Evolutionary conservation across 2,797 vertebrate genomes (phyloP), one percentile per base, ranked within the genome.

Genomic region (Capromys pilorides): DNA sequence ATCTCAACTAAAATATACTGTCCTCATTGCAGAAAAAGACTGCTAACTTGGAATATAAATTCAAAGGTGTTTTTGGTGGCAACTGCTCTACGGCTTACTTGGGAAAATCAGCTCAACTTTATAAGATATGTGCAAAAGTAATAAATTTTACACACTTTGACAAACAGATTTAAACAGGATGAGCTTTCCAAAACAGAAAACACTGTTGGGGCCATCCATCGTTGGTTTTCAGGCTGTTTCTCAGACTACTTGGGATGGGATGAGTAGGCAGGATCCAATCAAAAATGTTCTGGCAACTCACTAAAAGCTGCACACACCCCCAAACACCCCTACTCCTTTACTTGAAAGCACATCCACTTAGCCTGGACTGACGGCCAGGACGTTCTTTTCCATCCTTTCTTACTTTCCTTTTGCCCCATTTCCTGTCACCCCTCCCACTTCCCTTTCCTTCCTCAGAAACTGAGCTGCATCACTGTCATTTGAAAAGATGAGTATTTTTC

Each of bases 101-200:
- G 78, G 45, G 31, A 93, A 95, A 95, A 91, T 28, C 51, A 77
- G n/a, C 31, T 59, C 12, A 2, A 62, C 19, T 73, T 85, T n/a
- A 12, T 67, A 85, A 14, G 62, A 67, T 79, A 0, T 93, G 19
- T 88, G 6, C 7, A 82, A 41, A 83, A 88, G 79, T 11, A 87
- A 82, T 67, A 78, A 22, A 71, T 64, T 88, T 84, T 57, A 67
- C 13, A 86, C 19, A 80, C 21, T 84, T 80, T 64, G 33, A 77
- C 39, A 82, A 75, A 94, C 0, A 41, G 16, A 62, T 78, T 88
- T 77, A 92, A 24, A 88, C 26, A 95, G 91, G 24, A 64, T 21
- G n/a, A 87, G 87, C 66, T 84, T 95, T 94, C 82, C 67, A 78
- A 77, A 91, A 66, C 19, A 93, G 33, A 91, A 95, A 91, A n/a